A percentile compares a stretch with the other conserved stretches of the same genome.
phyloP scores from a whole-genome alignment of 2,888 invertebrate species.

The Schrankia costaestrigalis region DNA sequence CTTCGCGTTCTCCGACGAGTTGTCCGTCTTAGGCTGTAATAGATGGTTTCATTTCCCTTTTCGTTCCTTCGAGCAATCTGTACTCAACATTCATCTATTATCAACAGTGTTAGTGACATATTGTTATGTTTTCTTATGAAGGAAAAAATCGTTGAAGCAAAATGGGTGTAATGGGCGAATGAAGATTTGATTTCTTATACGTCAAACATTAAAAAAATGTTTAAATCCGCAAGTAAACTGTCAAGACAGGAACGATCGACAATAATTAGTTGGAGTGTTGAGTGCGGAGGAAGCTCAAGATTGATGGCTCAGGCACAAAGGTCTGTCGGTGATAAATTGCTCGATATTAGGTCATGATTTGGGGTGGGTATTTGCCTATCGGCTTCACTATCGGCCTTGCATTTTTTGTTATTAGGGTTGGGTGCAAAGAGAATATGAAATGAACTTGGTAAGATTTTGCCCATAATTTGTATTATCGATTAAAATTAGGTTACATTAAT shows the following conservation, averaged over 20 bases:
- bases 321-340: conserved; percentile 78
- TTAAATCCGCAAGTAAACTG: conserved; percentile 61
- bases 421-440: conserved; percentile 47
- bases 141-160: neutral
- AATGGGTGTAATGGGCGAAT: neutral
- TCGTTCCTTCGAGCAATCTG: conserved; percentile 22
- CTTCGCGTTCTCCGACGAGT: conserved; percentile 13
- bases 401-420: conserved; percentile 52
- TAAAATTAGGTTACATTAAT: neutral
- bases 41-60: conserved; percentile 35
- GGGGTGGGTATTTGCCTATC: conserved; percentile 74
- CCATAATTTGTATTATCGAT: conserved; percentile 23
- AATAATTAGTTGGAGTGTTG: conserved; percentile 76
- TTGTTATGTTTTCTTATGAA: conserved; percentile 24
- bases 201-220: conserved; percentile 53
- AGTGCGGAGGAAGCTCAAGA: conserved; percentile 70
- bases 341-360: conserved; percentile 77
- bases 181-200: conserved; percentile 20
- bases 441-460: conserved; percentile 35
- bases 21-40: conserved; percentile 28
- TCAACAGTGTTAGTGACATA: conserved; percentile 24
- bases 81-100: conserved; percentile 23
- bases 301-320: conserved; percentile 73
- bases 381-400: conserved; percentile 50
- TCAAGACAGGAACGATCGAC: conserved; percentile 67